Base-by-base conservation (phyloP, 2,113 vertebrate species). In the Rhinoptilus africanus region DNA sequence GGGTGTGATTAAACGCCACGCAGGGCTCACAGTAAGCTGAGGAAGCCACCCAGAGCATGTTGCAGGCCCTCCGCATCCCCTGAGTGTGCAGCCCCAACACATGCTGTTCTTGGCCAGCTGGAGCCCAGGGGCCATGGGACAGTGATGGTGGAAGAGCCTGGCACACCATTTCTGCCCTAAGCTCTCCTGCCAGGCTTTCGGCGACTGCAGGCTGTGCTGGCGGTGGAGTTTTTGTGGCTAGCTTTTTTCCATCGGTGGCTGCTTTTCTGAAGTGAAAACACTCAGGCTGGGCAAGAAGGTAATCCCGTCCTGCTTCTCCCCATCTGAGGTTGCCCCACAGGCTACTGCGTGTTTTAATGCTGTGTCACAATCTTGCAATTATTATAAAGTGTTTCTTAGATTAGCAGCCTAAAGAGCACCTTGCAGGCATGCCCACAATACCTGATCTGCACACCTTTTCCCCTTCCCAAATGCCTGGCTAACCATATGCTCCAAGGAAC, bases 101-200 rank as follows among this genome's bases (percentile, higher is more conserved):
- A 2, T 21, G 37, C 51, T 66, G 54, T 35, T 37, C 59, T 22
- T 1, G 13, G 17, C 56, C 62, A 27, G 34, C 76, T 51, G 60
- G 8, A 3, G 12, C 47, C 26, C 1, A 1, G 39, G 8, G 47
- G 3, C 81, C 62, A 60, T 1, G 4, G 18, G 34, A 11, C 4
- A 7, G 12, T 64, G 85, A 13, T 2, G 4, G 12, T 83, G 69
- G 50, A 37, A 77, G 62, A 45, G 26, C 4, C 1, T 79, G 43
- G 37, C 53, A 43, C 6, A 9, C 37, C 10, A 1, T 21, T 53
- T 43, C 10, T 39, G 22, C 39, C 43, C n/a, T 14, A 16, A 76
- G n/a, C 30, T 57, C 67, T 26, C 21, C 39, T 60, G 63, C 28
- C 32, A 45, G 54, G 13, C 3, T 78, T 93, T 80, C 3, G 7